Evolutionary conservation across 2,113 vertebrate species (phyloP).

Genomic region (Platysternon megacephalum): DNA sequence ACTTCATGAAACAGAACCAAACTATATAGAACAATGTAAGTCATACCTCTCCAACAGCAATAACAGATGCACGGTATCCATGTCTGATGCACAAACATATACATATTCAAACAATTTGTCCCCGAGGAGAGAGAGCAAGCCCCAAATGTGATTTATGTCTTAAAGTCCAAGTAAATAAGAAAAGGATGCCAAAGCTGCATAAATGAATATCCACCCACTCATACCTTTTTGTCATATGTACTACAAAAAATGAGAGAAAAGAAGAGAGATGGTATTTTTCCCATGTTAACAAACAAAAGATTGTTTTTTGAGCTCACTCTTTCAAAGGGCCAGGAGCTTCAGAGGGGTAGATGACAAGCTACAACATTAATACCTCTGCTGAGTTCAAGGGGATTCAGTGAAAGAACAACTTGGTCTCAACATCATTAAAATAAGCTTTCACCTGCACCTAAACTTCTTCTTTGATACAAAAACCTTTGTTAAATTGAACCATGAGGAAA

Average conservation of each 20-base stretch:
- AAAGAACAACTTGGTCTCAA: background rate
- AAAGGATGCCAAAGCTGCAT: conserved; percentile 39
- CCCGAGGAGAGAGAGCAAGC: background rate
- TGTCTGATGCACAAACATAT: conserved; percentile 19
- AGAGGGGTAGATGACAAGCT: background rate
- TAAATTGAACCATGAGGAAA: background rate
- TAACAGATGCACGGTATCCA: background rate
- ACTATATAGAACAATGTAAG: conserved; percentile 14
- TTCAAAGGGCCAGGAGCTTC: background rate
- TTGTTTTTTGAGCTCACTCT: background rate
- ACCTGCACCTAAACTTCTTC: background rate
- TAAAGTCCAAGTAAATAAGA: background rate
- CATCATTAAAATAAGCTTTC: conserved; percentile 2
- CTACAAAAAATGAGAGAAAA: conserved; percentile 36
- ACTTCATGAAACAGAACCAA: background rate
- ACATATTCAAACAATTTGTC: conserved; percentile 41
- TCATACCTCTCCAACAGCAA: conserved; percentile 24
- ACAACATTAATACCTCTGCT: background rate
- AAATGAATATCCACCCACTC: conserved; percentile 42
- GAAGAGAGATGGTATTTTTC: background rate
- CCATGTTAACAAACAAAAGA: background rate
- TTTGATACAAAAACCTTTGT: background rate
- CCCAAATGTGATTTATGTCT: conserved; percentile 45
- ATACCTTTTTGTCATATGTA: background rate
- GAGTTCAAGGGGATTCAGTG: background rate